phyloP scores from a whole-genome alignment of 92 coral and sea anemone genomes.

The Palythoa heliodiscus region DNA sequence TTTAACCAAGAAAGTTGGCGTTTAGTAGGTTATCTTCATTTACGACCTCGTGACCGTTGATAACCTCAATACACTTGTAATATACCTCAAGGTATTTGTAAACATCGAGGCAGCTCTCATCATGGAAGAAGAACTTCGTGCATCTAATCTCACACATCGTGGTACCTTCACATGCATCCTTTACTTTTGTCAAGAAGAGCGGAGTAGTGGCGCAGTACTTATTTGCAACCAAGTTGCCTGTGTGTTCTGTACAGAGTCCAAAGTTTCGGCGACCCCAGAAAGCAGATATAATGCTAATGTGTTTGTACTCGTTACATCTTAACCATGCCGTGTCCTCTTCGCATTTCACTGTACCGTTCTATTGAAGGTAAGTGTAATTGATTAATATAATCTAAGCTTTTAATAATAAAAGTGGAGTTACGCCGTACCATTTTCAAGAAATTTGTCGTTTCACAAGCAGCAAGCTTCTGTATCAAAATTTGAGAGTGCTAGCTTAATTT shows the following conservation, averaged over 20 bases:
- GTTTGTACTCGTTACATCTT: constrained; percentile 99
- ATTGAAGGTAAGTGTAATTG: background rate
- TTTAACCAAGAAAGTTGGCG: constrained; percentile 96
- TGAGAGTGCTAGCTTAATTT: too few relatives aligned
- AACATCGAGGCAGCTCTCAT: constrained; percentile 76
- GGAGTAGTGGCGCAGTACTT: constrained; percentile 98
- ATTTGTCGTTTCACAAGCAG: too few relatives aligned
- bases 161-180: constrained; percentile 99
- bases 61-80: constrained; percentile 99
- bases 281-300: constrained; percentile 99
- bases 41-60: constrained; percentile 99
- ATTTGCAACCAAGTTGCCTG: constrained; percentile 73
- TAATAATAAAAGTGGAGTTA: background rate
- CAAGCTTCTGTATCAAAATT: too few relatives aligned
- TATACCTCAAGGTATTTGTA: constrained; percentile 99
- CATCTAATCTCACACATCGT: constrained; percentile 99
- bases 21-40: constrained; percentile 99
- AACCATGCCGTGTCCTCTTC: constrained; percentile 99
- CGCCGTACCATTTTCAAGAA: background rate
- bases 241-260: constrained; percentile 99
- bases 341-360: constrained; percentile 99
- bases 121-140: constrained; percentile 98
- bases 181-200: constrained; percentile 95
- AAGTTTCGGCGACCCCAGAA: constrained; percentile 99
- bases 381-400: background rate